These are phyloP conservation scores for Eptesicus fuscus DNA, from an alignment of 2,113 vertebrate species.

Conservation along the genomic window DNA sequence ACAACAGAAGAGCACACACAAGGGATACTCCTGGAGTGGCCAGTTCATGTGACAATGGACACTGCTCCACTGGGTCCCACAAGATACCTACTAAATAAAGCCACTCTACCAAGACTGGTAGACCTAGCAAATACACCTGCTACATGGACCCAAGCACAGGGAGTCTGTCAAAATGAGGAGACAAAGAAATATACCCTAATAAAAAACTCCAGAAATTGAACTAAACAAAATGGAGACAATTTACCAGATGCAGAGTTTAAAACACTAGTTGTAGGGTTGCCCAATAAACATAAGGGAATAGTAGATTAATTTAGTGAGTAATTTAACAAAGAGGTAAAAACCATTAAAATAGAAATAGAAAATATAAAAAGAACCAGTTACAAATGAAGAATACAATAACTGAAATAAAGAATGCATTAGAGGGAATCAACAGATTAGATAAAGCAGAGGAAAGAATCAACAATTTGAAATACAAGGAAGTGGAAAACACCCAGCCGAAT, in stretches of 20 bases:
- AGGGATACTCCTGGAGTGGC: not conserved
- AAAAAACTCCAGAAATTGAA: not conserved
- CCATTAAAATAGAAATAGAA: not conserved
- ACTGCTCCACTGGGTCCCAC: not conserved
- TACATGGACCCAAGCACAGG: not conserved
- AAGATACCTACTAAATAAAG: not conserved
- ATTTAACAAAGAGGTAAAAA: not conserved
- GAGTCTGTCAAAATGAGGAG: not conserved
- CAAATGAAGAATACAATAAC: not conserved
- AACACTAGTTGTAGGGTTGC: not conserved
- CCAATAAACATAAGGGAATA: not conserved
- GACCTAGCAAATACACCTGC: not conserved
- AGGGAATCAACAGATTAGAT: not conserved
- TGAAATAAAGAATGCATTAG: not conserved
- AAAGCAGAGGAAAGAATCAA: not conserved
- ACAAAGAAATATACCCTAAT: not conserved
- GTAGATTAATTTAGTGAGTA: not conserved
- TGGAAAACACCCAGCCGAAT: not conserved
- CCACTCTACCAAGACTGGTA: not conserved
- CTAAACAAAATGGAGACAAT: not conserved
- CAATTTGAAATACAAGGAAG: not conserved
- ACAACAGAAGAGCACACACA: not conserved
- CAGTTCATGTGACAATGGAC: not conserved
- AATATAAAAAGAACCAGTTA: not conserved
- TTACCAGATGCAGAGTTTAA: not conserved